These are phyloP conservation scores for Xylota segnis DNA, from an alignment of 2,888 invertebrate species.

Conservation along the genomic window DNA sequence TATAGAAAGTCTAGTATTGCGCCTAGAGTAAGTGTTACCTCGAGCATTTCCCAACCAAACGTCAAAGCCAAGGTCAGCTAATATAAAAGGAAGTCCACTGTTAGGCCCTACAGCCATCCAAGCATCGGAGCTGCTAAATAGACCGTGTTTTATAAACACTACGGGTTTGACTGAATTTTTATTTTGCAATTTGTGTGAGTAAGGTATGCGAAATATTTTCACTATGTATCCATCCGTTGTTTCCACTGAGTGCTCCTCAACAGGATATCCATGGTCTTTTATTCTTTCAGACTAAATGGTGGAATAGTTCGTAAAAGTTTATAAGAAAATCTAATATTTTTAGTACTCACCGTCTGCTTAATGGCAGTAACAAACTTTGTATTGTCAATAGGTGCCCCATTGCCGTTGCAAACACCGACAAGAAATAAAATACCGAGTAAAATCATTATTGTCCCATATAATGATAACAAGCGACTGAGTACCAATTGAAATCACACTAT, in stretches of 20 bases:
- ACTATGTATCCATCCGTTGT: slow-evolving; percentile 81
- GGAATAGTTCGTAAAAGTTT: background rate
- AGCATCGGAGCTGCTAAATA: slow-evolving; percentile 80
- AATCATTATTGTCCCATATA: background rate
- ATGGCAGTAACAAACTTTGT: slow-evolving; percentile 20
- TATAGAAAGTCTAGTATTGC: slow-evolving; percentile 81
- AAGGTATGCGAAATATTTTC: slow-evolving; percentile 81
- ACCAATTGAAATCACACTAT: background rate
- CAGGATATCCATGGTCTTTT: slow-evolving; percentile 86
- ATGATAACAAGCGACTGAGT: slow-evolving; percentile 8
- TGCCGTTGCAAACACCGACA: background rate
- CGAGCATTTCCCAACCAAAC: slow-evolving; percentile 82
- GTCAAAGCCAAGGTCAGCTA: slow-evolving; percentile 82
- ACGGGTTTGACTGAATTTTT: slow-evolving; percentile 77
- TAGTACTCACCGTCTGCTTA: slow-evolving; percentile 35
- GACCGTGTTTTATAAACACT: slow-evolving; percentile 85
- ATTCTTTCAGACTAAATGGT: slow-evolving; percentile 79
- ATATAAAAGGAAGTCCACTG: slow-evolving; percentile 79
- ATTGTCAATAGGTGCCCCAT: background rate
- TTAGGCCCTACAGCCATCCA: slow-evolving; percentile 80
- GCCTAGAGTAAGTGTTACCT: slow-evolving; percentile 81
- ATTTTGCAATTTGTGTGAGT: slow-evolving; percentile 79
- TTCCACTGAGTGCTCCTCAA: slow-evolving; percentile 87
- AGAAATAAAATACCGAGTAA: background rate
- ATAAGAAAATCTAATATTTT: background rate